A percentile compares a stretch with the other conserved stretches of the same genome.
phyloP scores from a whole-genome alignment of 2,113 vertebrate species.

The Potamarius usumacintae region DNA sequence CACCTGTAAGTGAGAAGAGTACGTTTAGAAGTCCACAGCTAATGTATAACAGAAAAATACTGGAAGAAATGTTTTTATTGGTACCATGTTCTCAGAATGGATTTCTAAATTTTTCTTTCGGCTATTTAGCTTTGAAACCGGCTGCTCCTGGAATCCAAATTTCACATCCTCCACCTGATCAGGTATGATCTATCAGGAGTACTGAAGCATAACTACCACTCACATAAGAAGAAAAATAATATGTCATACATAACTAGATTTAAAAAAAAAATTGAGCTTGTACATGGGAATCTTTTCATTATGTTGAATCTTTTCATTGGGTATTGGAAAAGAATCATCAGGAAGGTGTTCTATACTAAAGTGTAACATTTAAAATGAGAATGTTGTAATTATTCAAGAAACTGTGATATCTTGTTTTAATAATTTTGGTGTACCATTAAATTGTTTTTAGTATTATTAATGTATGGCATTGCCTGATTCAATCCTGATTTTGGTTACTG shows the following conservation, averaged over 20 bases:
- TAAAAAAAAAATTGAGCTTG: neutral
- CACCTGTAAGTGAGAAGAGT: neutral
- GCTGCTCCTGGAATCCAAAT: neutral
- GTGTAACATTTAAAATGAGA: neutral
- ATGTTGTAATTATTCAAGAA: neutral
- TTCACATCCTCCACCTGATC: neutral
- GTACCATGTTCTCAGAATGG: neutral
- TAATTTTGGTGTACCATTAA: neutral
- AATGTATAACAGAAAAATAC: neutral
- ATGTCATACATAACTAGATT: neutral
- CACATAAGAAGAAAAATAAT: neutral
- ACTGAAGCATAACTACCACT: neutral
- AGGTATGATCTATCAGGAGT: constrained; percentile 2
- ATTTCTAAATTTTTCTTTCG: neutral
- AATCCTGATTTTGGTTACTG: neutral
- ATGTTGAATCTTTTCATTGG: neutral
- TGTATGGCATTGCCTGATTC: neutral
- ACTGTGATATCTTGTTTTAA: neutral
- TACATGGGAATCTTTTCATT: neutral
- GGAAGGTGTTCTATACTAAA: neutral
- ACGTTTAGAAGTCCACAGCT: neutral
- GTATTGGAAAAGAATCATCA: neutral
- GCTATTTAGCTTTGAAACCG: constrained; percentile 35
- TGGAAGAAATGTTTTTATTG: neutral
- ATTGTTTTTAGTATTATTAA: neutral